Conservation (phyloP, 2,113 vertebrate genomes). For the Rynchops niger region DNA sequence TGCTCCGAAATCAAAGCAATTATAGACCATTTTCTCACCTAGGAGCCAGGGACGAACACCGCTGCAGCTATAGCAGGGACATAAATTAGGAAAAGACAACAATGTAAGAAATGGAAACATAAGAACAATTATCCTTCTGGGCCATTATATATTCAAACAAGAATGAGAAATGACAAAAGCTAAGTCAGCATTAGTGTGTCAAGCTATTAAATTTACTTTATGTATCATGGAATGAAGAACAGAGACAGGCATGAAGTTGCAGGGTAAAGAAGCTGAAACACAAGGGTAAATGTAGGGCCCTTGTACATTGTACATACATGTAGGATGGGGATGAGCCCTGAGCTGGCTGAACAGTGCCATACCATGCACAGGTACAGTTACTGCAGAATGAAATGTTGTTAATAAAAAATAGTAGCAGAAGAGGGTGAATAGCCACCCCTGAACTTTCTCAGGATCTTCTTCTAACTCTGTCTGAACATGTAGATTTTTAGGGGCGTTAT, state of each 20-base stretch:
- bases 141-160: background rate
- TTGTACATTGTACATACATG: background rate
- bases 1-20: conserved; percentile 7
- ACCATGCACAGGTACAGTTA: too few relatives aligned
- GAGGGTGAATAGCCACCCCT: background rate
- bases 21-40: background rate
- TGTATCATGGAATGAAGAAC: background rate
- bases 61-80: background rate
- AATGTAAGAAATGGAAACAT: background rate
- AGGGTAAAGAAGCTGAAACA: background rate
- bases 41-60: background rate
- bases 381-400: background rate
- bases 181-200: background rate
- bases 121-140: background rate
- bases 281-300: background rate
- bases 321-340: background rate
- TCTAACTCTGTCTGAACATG: background rate
- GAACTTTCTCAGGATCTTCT: background rate
- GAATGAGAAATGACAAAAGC: background rate
- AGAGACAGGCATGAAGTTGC: background rate
- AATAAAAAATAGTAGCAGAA: background rate
- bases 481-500: background rate
- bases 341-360: background rate
- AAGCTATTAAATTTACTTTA: background rate
- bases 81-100: background rate